Evolutionary conservation across 2,113 vertebrate species (phyloP), one percentile per base, ranked within the genome.

Genomic region (Neofelis nebulosa): DNA sequence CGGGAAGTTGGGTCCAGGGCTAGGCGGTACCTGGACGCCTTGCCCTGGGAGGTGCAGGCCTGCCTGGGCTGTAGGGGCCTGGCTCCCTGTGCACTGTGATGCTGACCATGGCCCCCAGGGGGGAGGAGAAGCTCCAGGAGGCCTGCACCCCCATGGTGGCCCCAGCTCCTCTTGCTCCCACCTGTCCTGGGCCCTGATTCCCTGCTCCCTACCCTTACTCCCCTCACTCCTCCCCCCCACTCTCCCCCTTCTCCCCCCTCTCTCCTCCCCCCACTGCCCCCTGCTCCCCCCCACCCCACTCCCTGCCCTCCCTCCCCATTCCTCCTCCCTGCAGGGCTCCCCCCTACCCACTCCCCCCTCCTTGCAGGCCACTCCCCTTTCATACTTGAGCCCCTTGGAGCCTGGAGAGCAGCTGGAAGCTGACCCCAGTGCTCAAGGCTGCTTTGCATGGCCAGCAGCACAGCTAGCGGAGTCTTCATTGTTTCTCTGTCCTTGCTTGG

Each of bases 31-130:
- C 66, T 25, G 69, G n/a, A 88, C 41, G 9, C 33, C 45, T 3
- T 97, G 79, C 18, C 55, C 23, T 7, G 18, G 92, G 95, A 95
- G 31, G 41, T 16, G 25, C 27, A 48, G 73, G 41, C 73, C 29
- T 27, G 29, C 76, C 76, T 52, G 45, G 48, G 25, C 63, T 5
- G n/a, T 8, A 86, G 14, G 13, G 73, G 90, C 65, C 69, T 50
- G 50, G 50, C 50, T 50, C 50, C 9, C 4, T 74, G 23, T 45
- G 73, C 12, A 61, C 57, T 74, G 38, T 7, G 41, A 29, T 15
- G 19, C 6, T 0, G 38, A 29, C 38, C 73, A 15, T 3, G 2
- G 25, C 25, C 27, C 41, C 45, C 3, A 45, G 14, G 12, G 15
- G 41, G 73, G 8, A 9, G 25, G 41, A 16, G 25, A 2, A 16